Conservation (phyloP, 2,797 vertebrate species). For the Rhinogobio ventralis region DNA sequence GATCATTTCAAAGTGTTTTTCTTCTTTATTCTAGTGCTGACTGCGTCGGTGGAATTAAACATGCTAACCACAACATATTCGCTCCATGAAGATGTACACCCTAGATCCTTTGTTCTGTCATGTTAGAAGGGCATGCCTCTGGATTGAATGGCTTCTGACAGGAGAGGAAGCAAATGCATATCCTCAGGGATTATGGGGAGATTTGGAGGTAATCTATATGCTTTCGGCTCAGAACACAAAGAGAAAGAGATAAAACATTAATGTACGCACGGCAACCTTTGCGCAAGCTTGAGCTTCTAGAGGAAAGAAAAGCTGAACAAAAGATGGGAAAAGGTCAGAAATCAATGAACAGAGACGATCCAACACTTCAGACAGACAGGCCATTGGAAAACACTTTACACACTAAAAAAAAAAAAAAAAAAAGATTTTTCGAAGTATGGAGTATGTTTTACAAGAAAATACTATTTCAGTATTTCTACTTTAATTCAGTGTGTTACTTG, state of each 20-base stretch:
- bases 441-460: background rate
- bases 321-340: slow-evolving; percentile 32
- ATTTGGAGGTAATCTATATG: slow-evolving; percentile 24
- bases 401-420: background rate
- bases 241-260: slow-evolving; percentile 22
- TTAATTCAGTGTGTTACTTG: background rate
- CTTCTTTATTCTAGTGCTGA: background rate
- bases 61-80: background rate
- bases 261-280: slow-evolving; percentile 32
- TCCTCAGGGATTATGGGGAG: slow-evolving; percentile 26
- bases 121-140: slow-evolving; percentile 11
- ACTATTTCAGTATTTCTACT: background rate
- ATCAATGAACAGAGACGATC: background rate
- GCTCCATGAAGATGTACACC: background rate
- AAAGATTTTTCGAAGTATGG: background rate
- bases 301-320: slow-evolving; percentile 26
- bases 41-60: background rate
- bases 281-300: background rate
- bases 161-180: background rate
- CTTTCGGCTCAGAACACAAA: slow-evolving; percentile 30
- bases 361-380: background rate
- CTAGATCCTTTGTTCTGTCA: background rate
- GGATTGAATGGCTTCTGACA: background rate
- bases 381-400: background rate
- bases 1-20: background rate